phyloP scores from a whole-genome alignment of 2,113 vertebrate genomes.

The Hylia prasina region DNA sequence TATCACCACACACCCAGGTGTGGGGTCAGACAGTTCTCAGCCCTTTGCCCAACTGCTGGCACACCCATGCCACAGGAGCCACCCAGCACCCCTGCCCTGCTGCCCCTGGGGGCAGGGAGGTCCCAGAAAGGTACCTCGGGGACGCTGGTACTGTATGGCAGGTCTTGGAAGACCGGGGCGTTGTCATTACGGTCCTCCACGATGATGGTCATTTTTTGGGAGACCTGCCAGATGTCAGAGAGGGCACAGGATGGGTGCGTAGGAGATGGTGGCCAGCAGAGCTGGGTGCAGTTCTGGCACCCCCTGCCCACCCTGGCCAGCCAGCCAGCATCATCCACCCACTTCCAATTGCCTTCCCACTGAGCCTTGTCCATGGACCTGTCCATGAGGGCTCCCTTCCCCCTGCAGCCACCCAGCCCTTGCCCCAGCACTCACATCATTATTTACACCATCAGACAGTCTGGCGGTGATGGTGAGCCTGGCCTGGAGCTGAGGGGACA shows the following conservation, averaged over 20 bases:
- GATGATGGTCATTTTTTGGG: not conserved
- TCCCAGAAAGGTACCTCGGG: not conserved
- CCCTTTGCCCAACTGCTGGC: accelerated
- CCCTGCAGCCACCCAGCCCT: not conserved
- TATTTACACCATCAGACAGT: not conserved
- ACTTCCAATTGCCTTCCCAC: not conserved
- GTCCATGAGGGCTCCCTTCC: not conserved
- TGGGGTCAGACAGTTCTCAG: not conserved
- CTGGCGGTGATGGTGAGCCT: not conserved
- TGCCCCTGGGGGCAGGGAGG: accelerated
- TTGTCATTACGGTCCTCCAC: conserved; percentile 59
- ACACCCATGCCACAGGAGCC: not conserved
- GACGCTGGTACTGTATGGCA: not conserved
- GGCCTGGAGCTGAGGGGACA: not conserved
- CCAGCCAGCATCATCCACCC: not conserved
- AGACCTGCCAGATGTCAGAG: not conserved
- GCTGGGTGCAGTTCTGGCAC: not conserved
- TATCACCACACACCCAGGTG: accelerated
- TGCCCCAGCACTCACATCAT: not conserved
- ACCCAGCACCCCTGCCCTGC: not conserved
- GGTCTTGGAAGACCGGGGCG: not conserved
- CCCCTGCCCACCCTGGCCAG: not conserved
- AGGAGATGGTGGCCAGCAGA: not conserved
- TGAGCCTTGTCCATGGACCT: accelerated
- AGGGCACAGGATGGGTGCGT: not conserved